Base-by-base conservation (phyloP, 64 coral and sea anemone genomes). In the Stichodactyla mertensii region DNA sequence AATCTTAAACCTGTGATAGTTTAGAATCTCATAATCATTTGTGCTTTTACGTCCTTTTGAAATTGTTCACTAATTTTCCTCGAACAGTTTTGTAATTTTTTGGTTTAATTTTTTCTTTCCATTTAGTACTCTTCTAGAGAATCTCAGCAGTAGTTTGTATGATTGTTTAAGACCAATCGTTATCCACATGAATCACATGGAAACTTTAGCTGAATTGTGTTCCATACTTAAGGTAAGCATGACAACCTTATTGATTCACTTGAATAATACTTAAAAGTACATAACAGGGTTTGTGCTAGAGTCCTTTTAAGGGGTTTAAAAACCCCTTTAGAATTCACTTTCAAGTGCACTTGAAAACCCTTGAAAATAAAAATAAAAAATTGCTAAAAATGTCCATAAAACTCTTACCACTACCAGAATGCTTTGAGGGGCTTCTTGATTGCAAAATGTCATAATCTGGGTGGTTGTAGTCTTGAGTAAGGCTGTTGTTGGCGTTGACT, bases 181-280 rank as follows among this genome's bases (percentile, higher is more conserved):
- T 27, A 99, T 99, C 51, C 97, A 99, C 62, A 99, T 99, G 97
- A 99, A 99, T 51, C 97, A 99, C 57, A 95, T 99, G 97, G 97
- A 99, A 58, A 99, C 93, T 5, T 77, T 99, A n/a, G 91, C 97
- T 86, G 92, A 99, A 82, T 89, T 99, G 8, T 99, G 97, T 74
- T 90, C 93, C 8, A 99, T 99, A 91, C 83, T 99, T 7, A 99
- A 99, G 93, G 97, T 99, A 92, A 52, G 8, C 31, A 51, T 54
- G 5, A 2, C 51, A 52, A 81, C 53, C 5, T 66, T 6, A 16
- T 77, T 23, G 27, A 23, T 77, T 20, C 27, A 77, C 1, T 31
- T 36, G 9, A 60, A 57, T 6, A 58, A 59, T 55, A 27, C 18
- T 64, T 61, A 56, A 55, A 61, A 51, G 2, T 28, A 19, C 16